Conservation (phyloP, 2,797 vertebrate species). For the Apodemus agrarius region DNA sequence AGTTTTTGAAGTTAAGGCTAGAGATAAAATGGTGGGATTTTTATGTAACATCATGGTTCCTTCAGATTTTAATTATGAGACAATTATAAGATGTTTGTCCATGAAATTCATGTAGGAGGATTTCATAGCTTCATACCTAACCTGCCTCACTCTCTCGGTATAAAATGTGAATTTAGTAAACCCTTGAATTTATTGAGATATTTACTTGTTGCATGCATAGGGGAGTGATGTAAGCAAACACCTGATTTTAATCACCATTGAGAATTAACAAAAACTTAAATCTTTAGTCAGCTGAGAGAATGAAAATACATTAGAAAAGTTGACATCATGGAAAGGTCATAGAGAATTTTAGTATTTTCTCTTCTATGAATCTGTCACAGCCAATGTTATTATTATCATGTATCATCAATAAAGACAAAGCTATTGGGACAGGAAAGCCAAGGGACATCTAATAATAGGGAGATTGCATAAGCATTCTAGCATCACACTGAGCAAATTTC, state of each 20-base stretch:
- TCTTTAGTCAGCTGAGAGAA: neutral
- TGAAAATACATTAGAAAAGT: neutral
- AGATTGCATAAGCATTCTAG: conserved; percentile 28
- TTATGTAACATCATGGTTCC: neutral
- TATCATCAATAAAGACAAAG: conserved; percentile 11
- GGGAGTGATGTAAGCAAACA: neutral
- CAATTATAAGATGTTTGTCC: neutral
- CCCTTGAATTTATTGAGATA: conserved; percentile 4
- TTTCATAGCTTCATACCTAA: neutral
- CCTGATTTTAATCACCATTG: neutral
- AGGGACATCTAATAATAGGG: conserved; percentile 26
- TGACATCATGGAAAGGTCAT: neutral
- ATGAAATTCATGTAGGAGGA: neutral
- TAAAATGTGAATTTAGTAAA: neutral
- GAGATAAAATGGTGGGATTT: neutral
- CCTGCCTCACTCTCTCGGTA: neutral
- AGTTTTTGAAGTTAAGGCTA: neutral
- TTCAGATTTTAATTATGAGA: neutral
- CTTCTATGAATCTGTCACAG: neutral
- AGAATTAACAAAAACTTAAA: conserved; percentile 27
- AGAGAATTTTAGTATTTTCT: conserved; percentile 10
- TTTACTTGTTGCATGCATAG: neutral
- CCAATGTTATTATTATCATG: neutral
- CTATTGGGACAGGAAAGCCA: neutral
- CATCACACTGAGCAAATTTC: conserved; percentile 22